A percentile compares a stretch with the other conserved stretches of the same genome.
phyloP scores from a whole-genome alignment of 2,797 vertebrate species.

The Geotrypetes seraphini region DNA sequence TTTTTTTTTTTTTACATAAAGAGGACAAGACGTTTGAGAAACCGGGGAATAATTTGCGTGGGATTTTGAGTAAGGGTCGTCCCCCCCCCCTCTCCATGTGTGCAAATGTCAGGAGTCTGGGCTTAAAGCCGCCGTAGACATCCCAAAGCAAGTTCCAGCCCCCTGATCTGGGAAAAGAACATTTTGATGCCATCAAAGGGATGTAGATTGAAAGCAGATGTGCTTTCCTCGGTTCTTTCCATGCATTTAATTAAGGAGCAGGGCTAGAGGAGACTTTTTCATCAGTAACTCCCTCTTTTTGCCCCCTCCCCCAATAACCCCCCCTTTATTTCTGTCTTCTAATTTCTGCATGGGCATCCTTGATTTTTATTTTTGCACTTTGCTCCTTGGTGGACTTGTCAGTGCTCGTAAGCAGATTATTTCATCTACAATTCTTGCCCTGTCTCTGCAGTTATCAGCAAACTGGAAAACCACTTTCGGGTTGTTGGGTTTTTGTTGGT shows the following conservation, averaged over 20 bases:
- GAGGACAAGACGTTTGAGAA: too few species aligned
- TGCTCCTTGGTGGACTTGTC: constrained; percentile 39
- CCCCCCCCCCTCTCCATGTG: constrained; percentile 37
- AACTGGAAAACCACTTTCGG: too few species aligned
- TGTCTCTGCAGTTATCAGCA: too few species aligned
- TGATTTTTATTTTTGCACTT: too few species aligned
- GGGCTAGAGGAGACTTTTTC: constrained; percentile 79
- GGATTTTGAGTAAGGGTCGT: constrained; percentile 4
- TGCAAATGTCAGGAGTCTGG: constrained; percentile 55
- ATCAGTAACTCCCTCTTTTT: constrained; percentile 75
- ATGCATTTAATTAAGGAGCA: constrained; percentile 96
- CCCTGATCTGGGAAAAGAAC: constrained; percentile 85
- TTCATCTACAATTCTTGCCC: constrained; percentile 15
- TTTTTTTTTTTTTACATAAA: neutral
- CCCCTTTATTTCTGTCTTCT: constrained; percentile 51
- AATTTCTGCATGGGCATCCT: constrained; percentile 46
- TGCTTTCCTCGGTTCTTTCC: constrained; percentile 75
- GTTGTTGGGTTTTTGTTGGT: too few species aligned
- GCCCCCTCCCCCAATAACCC: constrained; percentile 32
- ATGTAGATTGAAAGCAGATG: constrained; percentile 95
- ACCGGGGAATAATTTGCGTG: constrained; percentile 2
- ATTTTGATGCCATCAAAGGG: constrained; percentile 98
- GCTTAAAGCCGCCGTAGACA: constrained; percentile 71
- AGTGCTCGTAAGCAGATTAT: constrained; percentile 19
- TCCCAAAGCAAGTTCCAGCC: constrained; percentile 80